Percentiles rank a stretch among this genome's conserved stretches.
phyloP scores from a whole-genome alignment of 1,140 invertebrate species.

The Helicoverpa zea region DNA sequence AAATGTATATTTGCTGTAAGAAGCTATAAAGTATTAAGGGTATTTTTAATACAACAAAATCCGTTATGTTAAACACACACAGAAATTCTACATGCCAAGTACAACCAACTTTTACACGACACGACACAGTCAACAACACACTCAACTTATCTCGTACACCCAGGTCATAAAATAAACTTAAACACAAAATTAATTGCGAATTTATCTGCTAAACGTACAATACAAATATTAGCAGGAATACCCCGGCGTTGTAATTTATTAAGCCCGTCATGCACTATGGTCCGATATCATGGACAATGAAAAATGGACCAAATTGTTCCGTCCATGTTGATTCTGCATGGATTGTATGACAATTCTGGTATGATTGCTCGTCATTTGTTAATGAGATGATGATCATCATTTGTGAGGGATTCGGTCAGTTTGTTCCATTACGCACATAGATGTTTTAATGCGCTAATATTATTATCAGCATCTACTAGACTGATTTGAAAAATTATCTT shows the following conservation, averaged over 20 bases:
- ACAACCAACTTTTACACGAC: neutral
- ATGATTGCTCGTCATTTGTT: neutral
- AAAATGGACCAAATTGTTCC: constrained; percentile 26
- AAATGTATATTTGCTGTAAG: too few species aligned
- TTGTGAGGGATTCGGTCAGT: too few species aligned
- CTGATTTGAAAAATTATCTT: too few species aligned
- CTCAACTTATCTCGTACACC: constrained; percentile 7
- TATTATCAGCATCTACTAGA: too few species aligned
- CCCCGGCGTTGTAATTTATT: constrained; percentile 31
- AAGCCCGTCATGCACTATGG: constrained; percentile 26
- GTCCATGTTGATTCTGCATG: neutral
- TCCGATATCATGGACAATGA: constrained; percentile 22
- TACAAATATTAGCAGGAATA: constrained; percentile 41
- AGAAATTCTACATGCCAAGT: neutral
- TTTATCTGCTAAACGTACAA: constrained; percentile 31
- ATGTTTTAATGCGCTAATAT: too few species aligned
- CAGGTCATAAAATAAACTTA: constrained; percentile 23
- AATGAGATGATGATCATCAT: too few species aligned
- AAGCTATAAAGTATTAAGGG: too few species aligned
- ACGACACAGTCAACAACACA: neutral
- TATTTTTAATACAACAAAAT: too few species aligned
- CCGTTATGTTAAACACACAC: too few species aligned
- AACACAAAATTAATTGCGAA: constrained; percentile 29
- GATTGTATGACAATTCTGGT: neutral
- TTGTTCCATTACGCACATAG: too few species aligned